These are phyloP conservation scores for Helicoverpa assulta DNA, from an alignment of 2,888 invertebrate species.

Conservation along the genomic window DNA sequence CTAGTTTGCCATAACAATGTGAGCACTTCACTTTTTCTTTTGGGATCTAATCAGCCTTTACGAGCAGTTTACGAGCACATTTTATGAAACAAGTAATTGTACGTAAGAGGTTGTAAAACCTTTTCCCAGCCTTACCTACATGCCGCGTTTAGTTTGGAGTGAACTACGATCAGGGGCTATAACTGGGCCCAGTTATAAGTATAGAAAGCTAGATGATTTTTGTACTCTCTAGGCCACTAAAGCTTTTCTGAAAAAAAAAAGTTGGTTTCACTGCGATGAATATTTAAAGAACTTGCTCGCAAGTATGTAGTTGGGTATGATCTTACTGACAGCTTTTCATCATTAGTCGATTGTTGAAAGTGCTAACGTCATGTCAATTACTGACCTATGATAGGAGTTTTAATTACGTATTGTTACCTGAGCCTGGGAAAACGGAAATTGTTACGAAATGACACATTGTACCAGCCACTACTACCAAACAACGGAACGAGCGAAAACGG, in stretches of 20 bases:
- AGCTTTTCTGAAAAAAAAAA: neutral
- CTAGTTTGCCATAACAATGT: conserved; percentile 28
- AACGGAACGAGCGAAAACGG: conserved; percentile 20
- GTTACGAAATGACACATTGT: conserved; percentile 43
- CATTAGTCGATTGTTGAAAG: conserved; percentile 25
- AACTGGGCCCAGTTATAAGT: too few relatives aligned
- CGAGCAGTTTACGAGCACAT: too few relatives aligned
- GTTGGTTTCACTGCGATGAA: too few relatives aligned
- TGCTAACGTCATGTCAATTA: conserved; percentile 21
- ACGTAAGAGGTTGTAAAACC: neutral
- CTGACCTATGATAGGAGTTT: conserved; percentile 40
- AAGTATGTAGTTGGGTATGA: neutral
- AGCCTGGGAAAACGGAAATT: conserved; percentile 33
- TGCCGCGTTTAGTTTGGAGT: too few relatives aligned
- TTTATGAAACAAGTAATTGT: neutral
- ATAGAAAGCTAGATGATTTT: too few relatives aligned
- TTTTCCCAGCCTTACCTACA: neutral
- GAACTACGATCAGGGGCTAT: too few relatives aligned
- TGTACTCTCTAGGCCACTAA: too few relatives aligned
- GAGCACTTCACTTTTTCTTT: conserved; percentile 29
- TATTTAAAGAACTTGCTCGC: neutral
- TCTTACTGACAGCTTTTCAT: conserved; percentile 14
- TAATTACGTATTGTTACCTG: conserved; percentile 30
- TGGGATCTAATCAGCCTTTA: conserved; percentile 7
- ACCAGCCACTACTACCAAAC: conserved; percentile 21